Percentiles rank a stretch among this genome's conserved stretches.
These are phyloP conservation scores for Embidobia sp. DNA, from an alignment of 2,888 invertebrate genomes.

Conservation along the genomic window DNA sequence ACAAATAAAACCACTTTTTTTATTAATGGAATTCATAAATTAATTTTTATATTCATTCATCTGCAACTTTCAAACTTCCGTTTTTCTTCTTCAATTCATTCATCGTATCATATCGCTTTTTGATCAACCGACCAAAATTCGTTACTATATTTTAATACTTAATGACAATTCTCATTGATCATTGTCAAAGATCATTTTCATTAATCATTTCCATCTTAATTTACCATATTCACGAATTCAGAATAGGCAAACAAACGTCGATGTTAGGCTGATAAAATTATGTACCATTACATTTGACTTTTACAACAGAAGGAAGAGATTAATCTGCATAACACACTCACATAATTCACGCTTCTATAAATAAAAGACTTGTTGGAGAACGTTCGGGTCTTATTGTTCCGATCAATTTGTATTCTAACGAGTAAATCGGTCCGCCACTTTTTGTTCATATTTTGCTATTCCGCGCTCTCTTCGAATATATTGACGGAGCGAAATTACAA, in stretches of 20 bases:
- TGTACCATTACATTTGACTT: not conserved
- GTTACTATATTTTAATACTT: not conserved
- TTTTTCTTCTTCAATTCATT: too few species aligned
- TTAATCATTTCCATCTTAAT: not conserved
- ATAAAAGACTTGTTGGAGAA: constrained; percentile 5
- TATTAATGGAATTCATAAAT: too few species aligned
- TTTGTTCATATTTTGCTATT: constrained; percentile 54
- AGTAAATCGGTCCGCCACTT: constrained; percentile 39
- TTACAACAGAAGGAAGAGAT: not conserved
- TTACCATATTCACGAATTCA: not conserved
- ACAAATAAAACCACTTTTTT: too few species aligned
- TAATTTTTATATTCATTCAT: too few species aligned
- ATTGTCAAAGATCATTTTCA: not conserved
- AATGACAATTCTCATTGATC: not conserved
- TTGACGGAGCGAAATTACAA: constrained; percentile 68
- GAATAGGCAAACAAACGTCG: not conserved
- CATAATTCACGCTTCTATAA: constrained; percentile 26
- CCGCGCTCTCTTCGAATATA: constrained; percentile 45
- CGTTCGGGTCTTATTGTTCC: constrained; percentile 26
- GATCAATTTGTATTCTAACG: constrained; percentile 52
- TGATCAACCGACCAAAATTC: not conserved
- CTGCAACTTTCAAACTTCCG: too few species aligned
- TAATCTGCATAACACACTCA: constrained; percentile 20
- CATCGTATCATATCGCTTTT: too few species aligned
- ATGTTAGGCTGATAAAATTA: not conserved